Evolutionary conservation across 2,888 invertebrate species (phyloP).

Genomic region (Anarsia innoxiella): DNA sequence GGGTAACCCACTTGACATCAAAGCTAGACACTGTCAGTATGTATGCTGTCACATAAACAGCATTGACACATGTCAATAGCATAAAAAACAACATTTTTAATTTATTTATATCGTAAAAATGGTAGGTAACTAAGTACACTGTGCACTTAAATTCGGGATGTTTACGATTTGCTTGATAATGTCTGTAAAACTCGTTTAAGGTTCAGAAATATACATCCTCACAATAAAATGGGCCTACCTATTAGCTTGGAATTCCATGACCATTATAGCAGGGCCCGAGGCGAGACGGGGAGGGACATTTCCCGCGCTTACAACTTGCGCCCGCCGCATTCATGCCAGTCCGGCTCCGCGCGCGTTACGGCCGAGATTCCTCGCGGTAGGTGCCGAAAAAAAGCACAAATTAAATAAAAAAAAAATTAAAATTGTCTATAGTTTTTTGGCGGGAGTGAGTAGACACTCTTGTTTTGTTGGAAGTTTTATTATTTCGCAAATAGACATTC

Average conservation of each 20-base stretch:
- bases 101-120: too few species aligned
- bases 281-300: constrained; percentile 29
- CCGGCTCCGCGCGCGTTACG: constrained; percentile 55
- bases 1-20: too few species aligned
- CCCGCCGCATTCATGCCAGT: constrained; percentile 35
- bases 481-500: not conserved
- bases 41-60: too few species aligned
- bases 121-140: too few species aligned
- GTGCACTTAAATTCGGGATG: too few species aligned
- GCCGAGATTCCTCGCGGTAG: constrained; percentile 43
- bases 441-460: too few species aligned
- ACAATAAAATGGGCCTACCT: constrained; percentile 25
- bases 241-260: constrained; percentile 35
- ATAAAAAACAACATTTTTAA: too few species aligned
- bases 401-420: constrained; percentile 12
- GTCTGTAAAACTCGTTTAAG: not conserved
- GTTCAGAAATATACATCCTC: not conserved
- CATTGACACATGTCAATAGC: too few species aligned
- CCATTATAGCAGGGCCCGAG: constrained; percentile 31
- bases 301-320: constrained; percentile 28
- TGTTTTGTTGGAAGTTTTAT: not conserved
- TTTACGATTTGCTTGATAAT: constrained; percentile 4
- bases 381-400: constrained; percentile 22
- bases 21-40: too few species aligned
- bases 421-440: constrained; percentile 22